These are phyloP conservation scores for Megalonaias nervosa DNA, from an alignment of 1,140 invertebrate species.

Conservation along the genomic window DNA sequence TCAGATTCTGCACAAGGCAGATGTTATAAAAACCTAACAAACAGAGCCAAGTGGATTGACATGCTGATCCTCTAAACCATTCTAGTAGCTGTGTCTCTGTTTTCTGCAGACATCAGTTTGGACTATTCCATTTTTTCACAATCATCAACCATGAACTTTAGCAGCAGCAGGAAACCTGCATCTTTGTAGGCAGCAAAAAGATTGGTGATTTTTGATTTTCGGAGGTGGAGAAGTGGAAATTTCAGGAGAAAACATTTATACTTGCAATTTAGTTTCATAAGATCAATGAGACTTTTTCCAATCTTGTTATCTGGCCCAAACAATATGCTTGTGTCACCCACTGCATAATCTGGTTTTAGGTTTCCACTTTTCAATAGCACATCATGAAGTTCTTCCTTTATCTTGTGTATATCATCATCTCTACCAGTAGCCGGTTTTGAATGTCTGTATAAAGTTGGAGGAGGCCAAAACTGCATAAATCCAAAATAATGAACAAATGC, in stretches of 20 bases:
- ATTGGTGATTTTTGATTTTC: slow-evolving; percentile 12
- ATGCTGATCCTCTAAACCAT: slow-evolving; percentile 5
- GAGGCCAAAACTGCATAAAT: too few relatives aligned
- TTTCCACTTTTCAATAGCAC: slow-evolving; percentile 5
- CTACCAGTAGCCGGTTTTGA: slow-evolving; percentile 10
- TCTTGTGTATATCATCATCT: slow-evolving; percentile 18
- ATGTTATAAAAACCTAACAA: background rate
- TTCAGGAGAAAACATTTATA: background rate
- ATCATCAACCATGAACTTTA: slow-evolving; percentile 15
- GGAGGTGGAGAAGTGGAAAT: slow-evolving; percentile 9
- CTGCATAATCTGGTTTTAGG: background rate
- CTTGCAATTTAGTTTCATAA: background rate
- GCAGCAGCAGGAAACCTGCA: slow-evolving; percentile 1
- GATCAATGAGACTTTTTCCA: slow-evolving; percentile 14
- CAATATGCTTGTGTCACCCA: background rate
- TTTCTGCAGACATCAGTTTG: slow-evolving; percentile 18
- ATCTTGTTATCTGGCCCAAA: slow-evolving; percentile 25
- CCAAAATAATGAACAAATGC: too few relatives aligned
- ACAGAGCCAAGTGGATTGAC: slow-evolving; percentile 2
- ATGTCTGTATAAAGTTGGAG: background rate
- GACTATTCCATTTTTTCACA: background rate
- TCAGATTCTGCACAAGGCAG: background rate
- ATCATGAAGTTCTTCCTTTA: slow-evolving; percentile 6
- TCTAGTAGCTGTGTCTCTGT: slow-evolving; percentile 1
- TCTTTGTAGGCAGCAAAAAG: slow-evolving; percentile 12